Conservation (phyloP, 2,113 vertebrate genomes). For the Meriones unguiculatus region DNA sequence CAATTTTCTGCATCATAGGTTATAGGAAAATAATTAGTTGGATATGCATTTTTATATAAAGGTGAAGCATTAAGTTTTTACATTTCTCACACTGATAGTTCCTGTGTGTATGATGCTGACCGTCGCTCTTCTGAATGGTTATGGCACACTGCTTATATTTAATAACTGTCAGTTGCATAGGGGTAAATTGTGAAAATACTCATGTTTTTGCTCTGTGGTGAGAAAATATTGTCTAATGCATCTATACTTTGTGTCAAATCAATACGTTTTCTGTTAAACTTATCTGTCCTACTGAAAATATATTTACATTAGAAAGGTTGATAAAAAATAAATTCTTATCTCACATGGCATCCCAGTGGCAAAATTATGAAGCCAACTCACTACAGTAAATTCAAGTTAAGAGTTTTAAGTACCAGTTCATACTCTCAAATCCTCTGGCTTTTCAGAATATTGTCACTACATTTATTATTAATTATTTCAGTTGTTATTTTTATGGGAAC, state of each 20-base stretch:
- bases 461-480: slow-evolving; percentile 41
- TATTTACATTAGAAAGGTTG: neutral
- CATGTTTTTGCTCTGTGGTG: neutral
- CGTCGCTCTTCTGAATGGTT: no score
- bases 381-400: neutral
- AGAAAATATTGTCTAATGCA: neutral
- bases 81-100: neutral
- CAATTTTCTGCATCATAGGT: neutral
- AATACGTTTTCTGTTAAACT: slow-evolving; percentile 21
- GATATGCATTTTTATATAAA: neutral
- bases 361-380: neutral
- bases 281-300: slow-evolving; percentile 23
- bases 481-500: neutral
- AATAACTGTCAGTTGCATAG: neutral
- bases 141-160: no score
- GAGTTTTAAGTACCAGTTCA: neutral
- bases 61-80: neutral
- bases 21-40: neutral
- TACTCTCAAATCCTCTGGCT: slow-evolving; percentile 11
- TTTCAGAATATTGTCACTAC: neutral
- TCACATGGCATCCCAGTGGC: neutral
- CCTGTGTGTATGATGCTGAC: no score
- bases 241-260: neutral
- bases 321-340: slow-evolving; percentile 39
- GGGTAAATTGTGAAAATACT: neutral